Evolutionary conservation across 2,888 invertebrate species (phyloP).

Genomic region (Dicycla oo): DNA sequence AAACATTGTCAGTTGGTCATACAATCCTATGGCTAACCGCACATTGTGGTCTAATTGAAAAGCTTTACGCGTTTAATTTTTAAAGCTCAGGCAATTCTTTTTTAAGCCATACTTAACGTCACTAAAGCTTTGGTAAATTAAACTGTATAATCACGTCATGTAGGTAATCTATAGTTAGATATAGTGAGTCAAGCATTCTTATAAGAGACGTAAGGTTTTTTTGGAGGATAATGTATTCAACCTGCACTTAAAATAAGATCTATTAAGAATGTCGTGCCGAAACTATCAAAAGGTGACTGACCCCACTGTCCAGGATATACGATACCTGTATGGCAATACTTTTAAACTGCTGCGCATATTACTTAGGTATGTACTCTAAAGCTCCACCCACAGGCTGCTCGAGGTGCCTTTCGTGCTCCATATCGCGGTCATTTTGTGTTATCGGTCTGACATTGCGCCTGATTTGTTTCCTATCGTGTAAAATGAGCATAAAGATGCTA

Average conservation of each 20-base stretch:
- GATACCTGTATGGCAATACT: background rate
- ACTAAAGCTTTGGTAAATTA: slow-evolving; percentile 4
- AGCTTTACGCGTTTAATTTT: slow-evolving; percentile 11
- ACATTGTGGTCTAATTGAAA: slow-evolving; percentile 21
- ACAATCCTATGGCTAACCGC: background rate
- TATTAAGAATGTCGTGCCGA: slow-evolving; percentile 18
- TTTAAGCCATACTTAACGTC: background rate
- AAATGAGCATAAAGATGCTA: slow-evolving; percentile 58
- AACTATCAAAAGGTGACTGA: slow-evolving; percentile 40
- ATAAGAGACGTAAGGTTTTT: background rate
- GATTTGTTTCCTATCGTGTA: slow-evolving; percentile 52
- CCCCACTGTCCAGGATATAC: slow-evolving; percentile 19
- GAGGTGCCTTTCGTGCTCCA: slow-evolving; percentile 7
- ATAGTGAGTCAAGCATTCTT: slow-evolving; percentile 1
- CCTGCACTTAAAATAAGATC: slow-evolving; percentile 21
- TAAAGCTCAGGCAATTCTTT: background rate
- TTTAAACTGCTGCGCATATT: background rate
- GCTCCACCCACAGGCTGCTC: slow-evolving; percentile 10
- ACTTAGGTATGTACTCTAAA: background rate
- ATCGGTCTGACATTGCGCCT: slow-evolving; percentile 40
- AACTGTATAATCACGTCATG: background rate
- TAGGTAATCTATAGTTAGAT: background rate
- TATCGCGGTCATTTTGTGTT: slow-evolving; percentile 22
- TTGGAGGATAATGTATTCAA: slow-evolving; percentile 20
- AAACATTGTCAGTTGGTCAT: background rate